These are phyloP conservation scores for Numenius arquata DNA, from an alignment of 2,113 vertebrate genomes.

Conservation along the genomic window DNA sequence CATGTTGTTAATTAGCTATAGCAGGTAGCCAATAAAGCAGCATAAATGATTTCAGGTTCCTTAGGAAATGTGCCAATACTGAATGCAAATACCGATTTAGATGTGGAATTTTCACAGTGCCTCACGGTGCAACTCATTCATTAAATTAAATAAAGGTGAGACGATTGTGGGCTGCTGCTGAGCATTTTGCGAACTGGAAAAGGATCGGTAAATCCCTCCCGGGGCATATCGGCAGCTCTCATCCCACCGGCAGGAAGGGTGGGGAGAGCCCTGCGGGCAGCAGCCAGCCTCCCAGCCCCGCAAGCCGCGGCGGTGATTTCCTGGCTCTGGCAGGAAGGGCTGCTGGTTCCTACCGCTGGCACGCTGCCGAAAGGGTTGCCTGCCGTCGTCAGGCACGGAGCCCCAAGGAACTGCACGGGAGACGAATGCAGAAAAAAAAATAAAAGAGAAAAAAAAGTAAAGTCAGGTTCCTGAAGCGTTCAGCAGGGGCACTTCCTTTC, in stretches of 20 bases:
- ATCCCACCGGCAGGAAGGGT: not conserved
- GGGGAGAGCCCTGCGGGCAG: not conserved
- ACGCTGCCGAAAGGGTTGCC: not conserved
- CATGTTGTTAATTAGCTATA: slow-evolving; percentile 26
- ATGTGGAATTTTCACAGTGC: not conserved
- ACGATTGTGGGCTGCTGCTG: not conserved
- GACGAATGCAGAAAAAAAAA: not conserved
- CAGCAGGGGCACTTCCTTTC: not conserved
- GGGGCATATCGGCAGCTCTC: not conserved
- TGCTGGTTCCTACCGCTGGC: not conserved
- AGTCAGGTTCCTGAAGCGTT: not conserved
- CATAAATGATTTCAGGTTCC: slow-evolving; percentile 10
- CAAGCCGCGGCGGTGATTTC: not conserved
- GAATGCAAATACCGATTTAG: not conserved
- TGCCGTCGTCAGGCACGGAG: not conserved
- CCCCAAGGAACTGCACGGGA: not conserved
- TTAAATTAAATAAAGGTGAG: not conserved
- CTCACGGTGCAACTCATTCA: not conserved
- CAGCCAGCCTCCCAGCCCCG: not conserved
- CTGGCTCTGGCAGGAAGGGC: not conserved
- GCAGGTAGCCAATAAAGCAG: slow-evolving; percentile 17
- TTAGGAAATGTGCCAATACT: not conserved
- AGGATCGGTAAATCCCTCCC: not conserved
- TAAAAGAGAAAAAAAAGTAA: not conserved
- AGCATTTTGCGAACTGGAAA: not conserved